Evolutionary conservation across 2,888 invertebrate species (phyloP).

Genomic region (Lasioglossum vierecki): DNA sequence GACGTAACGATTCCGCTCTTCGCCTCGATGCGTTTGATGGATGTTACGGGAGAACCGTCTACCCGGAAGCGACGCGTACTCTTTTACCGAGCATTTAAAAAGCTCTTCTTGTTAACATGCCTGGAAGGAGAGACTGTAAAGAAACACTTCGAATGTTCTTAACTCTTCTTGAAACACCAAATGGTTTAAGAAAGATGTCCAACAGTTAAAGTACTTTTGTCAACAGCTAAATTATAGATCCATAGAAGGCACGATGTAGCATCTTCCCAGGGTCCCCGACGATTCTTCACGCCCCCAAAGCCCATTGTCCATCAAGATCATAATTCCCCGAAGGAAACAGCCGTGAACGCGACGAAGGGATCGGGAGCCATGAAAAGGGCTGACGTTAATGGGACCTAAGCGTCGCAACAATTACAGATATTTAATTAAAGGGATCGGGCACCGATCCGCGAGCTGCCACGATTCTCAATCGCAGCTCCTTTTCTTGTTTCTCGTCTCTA

Average conservation of each 20-base stretch:
- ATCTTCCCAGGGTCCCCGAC: not conserved
- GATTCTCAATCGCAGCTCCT: constrained; percentile 6
- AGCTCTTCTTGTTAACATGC: constrained; percentile 4
- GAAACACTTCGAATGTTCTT: not conserved
- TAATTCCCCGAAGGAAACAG: not conserved
- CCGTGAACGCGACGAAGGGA: not conserved
- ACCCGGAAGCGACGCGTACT: constrained; percentile 44
- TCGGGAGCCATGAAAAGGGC: not conserved
- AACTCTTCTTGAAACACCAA: not conserved
- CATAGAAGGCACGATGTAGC: not conserved
- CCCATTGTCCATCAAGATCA: not conserved
- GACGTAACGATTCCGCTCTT: constrained; percentile 42
- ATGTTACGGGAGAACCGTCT: constrained; percentile 29
- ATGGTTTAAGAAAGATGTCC: not conserved
- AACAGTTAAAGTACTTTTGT: not conserved
- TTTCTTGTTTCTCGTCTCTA: constrained; percentile 55
- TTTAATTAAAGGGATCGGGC: constrained; percentile 1
- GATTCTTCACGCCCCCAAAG: not conserved
- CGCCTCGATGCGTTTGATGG: constrained; percentile 12
- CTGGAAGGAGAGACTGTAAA: not conserved
- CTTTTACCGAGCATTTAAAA: constrained; percentile 28
- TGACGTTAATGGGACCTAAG: not conserved
- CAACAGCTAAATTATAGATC: not conserved
- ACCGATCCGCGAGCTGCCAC: constrained; percentile 23
- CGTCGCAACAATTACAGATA: not conserved